Conservation (phyloP, 2,113 vertebrate genomes). For the Anas platyrhynchos region DNA sequence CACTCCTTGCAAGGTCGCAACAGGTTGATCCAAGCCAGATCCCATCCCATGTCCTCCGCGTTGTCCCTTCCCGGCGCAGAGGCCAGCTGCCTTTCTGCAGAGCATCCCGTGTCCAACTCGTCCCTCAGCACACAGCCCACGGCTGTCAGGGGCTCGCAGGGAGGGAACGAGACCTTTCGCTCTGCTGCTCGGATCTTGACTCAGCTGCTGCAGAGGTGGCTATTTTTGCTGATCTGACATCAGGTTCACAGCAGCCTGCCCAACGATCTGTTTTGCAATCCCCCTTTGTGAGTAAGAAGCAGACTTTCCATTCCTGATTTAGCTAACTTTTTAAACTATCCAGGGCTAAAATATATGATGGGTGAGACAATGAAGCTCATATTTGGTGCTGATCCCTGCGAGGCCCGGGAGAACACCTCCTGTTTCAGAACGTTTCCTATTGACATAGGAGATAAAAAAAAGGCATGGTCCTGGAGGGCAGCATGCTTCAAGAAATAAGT, state of each 20-base stretch:
- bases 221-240: slow-evolving; percentile 82
- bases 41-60: neutral
- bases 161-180: neutral
- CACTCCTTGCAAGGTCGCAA: neutral
- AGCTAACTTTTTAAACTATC: slow-evolving; percentile 51
- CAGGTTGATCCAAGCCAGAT: neutral
- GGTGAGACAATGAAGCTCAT: slow-evolving; percentile 51
- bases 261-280: slow-evolving; percentile 53
- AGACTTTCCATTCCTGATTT: slow-evolving; percentile 77
- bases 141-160: accelerated
- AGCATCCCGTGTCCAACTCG: neutral
- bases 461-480: neutral
- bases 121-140: neutral
- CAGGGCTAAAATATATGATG: slow-evolving; percentile 39
- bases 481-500: slow-evolving; percentile 30
- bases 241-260: slow-evolving; percentile 69
- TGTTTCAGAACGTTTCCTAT: slow-evolving; percentile 39
- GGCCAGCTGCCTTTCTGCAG: neutral
- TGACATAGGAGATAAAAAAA: slow-evolving; percentile 44
- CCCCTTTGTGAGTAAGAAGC: slow-evolving; percentile 36
- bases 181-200: slow-evolving; percentile 15
- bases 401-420: neutral
- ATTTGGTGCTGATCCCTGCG: neutral
- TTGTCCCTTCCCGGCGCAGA: neutral
- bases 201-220: slow-evolving; percentile 54